Base-by-base conservation (phyloP, 2,888 invertebrate species). In the Drosophila dives region DNA sequence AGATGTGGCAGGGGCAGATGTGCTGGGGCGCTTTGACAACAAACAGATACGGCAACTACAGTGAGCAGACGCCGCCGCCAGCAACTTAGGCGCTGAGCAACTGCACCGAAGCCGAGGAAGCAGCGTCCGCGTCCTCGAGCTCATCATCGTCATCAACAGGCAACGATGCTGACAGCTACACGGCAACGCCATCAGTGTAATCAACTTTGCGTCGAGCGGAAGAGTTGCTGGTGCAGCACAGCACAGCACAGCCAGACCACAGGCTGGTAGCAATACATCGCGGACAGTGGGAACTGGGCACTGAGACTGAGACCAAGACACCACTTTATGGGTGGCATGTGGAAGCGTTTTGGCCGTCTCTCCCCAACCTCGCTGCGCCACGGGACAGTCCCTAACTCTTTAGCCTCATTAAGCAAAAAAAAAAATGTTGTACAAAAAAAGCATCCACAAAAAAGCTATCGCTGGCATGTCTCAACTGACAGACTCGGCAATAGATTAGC, bases 141-240 rank as follows among this genome's bases (percentile, higher is more conserved):
- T 74, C 83, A 81, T 86, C 83, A 86, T 81, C 78, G 80, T 75
- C 87, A 86, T 86, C 87, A 86, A 86, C 90, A 86, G 89, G 89
- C 90, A 89, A 83, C 89, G 73, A 77, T 83, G 86, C 80, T 91
- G 89, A 90, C 89, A 89, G 90, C 81, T 75, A 91, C 89, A 90
- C 90, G 84, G 91, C 90, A 88, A 86, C 82, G 82, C 89, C 90
- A 90, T 87, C 91, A 88, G 80, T 77, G 90, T 89, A 90, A 91
- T 89, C 91, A 91, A 88, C 90, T 81, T 77, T 71, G 77, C 83
- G 82, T 83, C 78, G 80, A 76, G 82, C 63, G 59, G 78, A 53
- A 63, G 69, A 66, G 60, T 33, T 50, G 60, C 65, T 54, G 63
- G 38, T 23, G 63, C 56, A 64, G 75, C 70, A 26, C 33, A 49